These are phyloP conservation scores for Oceanodroma tethys DNA, from an alignment of 2,113 vertebrate species.

Conservation along the genomic window DNA sequence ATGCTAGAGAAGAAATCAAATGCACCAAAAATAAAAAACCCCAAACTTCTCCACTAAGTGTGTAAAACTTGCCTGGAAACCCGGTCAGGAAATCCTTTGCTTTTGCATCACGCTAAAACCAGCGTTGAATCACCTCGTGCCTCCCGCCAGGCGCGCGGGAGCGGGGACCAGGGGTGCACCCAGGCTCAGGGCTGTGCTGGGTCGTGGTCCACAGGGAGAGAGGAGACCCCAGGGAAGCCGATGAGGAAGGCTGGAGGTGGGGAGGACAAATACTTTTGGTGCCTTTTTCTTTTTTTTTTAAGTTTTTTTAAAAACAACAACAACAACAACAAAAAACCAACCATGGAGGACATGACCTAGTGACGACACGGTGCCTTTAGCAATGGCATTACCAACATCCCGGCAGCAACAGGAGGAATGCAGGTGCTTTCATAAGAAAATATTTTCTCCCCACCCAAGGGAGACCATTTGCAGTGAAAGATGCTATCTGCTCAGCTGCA, in stretches of 20 bases:
- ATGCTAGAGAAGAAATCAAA: accelerated
- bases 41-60: accelerated
- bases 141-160: accelerated
- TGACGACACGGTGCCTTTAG: not conserved
- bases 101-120: not conserved
- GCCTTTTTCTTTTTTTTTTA: not conserved
- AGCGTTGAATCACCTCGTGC: accelerated
- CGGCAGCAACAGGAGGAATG: not conserved
- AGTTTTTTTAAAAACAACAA: not conserved
- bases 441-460: not conserved
- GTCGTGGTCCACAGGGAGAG: not conserved
- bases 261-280: not conserved
- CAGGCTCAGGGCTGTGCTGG: not conserved
- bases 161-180: not conserved
- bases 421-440: not conserved
- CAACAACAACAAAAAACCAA: not conserved
- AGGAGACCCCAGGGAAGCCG: not conserved
- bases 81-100: accelerated
- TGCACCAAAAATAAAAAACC: too few species aligned
- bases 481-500: constrained; percentile 6
- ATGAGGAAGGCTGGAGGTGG: not conserved
- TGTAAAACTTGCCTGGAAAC: not conserved
- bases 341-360: not conserved
- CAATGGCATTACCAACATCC: not conserved
- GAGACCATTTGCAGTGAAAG: not conserved